Percentiles rank a stretch among this genome's conserved stretches.
Conservation (phyloP, 2,797 vertebrate species). For the Coendou prehensilis region DNA sequence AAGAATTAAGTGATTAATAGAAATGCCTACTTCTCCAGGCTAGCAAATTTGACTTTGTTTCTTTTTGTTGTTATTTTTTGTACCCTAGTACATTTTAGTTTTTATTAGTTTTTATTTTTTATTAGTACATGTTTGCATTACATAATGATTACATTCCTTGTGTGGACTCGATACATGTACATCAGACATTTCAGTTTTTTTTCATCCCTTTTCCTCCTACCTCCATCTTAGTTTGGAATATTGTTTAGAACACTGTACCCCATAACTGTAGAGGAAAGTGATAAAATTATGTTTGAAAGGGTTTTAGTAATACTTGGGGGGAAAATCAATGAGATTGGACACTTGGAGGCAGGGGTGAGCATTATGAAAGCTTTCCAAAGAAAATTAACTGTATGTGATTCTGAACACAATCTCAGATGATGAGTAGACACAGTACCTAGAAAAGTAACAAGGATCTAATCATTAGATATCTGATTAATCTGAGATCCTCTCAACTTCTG, state of each 20-base stretch:
- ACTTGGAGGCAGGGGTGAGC: background rate
- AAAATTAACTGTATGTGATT: background rate
- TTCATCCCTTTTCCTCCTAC: background rate
- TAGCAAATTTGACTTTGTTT: background rate
- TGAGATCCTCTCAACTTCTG: background rate
- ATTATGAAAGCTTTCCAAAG: background rate
- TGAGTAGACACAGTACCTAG: background rate
- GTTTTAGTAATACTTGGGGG: background rate
- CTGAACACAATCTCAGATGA: background rate
- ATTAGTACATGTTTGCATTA: background rate
- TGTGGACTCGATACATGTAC: background rate
- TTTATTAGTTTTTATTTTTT: background rate
- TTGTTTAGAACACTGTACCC: background rate
- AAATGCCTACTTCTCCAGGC: background rate
- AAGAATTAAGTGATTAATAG: constrained; percentile 38
- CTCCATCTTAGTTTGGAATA: background rate
- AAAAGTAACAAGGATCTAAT: background rate
- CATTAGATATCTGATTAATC: background rate
- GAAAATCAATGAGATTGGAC: background rate
- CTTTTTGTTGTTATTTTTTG: background rate
- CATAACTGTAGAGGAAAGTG: background rate
- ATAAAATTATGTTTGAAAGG: background rate
- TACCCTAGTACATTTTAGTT: background rate
- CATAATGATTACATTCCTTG: background rate
- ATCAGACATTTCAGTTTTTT: background rate